Evolutionary conservation across 2,113 vertebrate genomes (phyloP).

Genomic region (Microtus ochrogaster): DNA sequence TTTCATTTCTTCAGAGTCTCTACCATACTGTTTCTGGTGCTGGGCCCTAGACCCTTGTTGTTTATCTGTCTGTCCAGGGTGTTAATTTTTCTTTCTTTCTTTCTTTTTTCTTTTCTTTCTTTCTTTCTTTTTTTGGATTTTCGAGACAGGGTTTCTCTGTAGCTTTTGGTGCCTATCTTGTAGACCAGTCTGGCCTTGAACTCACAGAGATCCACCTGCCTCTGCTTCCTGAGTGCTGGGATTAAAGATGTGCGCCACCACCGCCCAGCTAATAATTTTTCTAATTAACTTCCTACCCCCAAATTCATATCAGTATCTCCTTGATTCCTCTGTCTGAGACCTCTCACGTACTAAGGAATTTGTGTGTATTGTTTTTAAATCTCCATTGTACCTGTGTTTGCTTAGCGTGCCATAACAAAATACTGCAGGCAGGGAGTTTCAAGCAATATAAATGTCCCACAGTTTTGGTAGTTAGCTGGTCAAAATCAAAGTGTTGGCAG

Average conservation of each 20-base stretch:
- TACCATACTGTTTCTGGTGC: background rate
- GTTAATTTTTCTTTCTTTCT: background rate
- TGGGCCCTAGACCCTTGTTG: background rate
- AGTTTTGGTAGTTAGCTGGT: background rate
- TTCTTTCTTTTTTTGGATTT: too few relatives aligned
- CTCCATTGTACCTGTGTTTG: background rate
- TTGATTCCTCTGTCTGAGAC: background rate
- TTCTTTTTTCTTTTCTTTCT: too few relatives aligned
- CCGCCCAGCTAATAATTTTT: background rate
- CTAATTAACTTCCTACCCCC: background rate
- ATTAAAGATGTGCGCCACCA: too few relatives aligned
- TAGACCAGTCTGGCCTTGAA: too few relatives aligned
- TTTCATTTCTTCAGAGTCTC: background rate
- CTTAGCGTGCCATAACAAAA: background rate
- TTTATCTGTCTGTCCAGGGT: background rate
- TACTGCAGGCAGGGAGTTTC: background rate
- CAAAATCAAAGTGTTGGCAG: background rate
- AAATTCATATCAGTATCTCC: background rate
- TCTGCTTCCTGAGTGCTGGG: too few relatives aligned
- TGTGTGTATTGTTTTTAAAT: background rate
- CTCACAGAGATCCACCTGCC: too few relatives aligned
- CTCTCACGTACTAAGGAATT: background rate
- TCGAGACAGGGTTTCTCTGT: too few relatives aligned
- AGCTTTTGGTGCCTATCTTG: too few relatives aligned
- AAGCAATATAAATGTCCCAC: background rate